These are phyloP conservation scores for Boulengeromyrus knoepffleri DNA, from an alignment of 2,113 vertebrate genomes.

Conservation along the genomic window DNA sequence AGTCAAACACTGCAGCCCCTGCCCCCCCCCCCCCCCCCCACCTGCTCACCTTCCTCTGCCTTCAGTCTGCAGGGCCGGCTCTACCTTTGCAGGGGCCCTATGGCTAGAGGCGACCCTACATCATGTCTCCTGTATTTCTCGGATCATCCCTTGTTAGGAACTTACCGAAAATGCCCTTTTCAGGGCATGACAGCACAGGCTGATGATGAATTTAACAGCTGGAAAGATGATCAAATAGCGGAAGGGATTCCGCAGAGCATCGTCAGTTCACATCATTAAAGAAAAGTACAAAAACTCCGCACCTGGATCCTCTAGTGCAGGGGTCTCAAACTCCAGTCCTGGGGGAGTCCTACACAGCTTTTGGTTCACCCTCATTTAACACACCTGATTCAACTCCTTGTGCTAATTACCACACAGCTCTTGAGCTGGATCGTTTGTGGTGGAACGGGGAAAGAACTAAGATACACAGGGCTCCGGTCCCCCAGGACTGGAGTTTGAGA, in stretches of 20 bases:
- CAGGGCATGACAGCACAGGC: background rate
- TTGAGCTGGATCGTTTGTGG: too few species aligned
- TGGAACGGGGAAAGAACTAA: too few species aligned
- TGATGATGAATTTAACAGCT: background rate
- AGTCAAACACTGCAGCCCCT: background rate
- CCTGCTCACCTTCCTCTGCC: background rate
- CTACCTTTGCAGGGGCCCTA: background rate
- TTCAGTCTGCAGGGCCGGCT: background rate
- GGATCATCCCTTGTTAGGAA: background rate
- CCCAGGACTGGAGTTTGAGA: too few species aligned
- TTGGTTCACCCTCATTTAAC: too few species aligned
- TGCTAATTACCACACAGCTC: too few species aligned
- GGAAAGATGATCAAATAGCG: background rate
- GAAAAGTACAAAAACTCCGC: background rate
- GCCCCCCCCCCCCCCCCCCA: background rate
- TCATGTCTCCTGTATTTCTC: background rate
- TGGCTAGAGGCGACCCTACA: background rate
- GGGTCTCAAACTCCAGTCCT: too few species aligned
- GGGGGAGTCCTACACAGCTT: too few species aligned
- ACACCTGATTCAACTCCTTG: too few species aligned
- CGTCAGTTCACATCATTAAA: background rate
- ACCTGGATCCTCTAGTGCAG: background rate
- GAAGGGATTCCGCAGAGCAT: background rate
- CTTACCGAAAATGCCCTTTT: background rate
- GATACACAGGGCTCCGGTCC: too few species aligned